Conservation (phyloP, 2,888 invertebrate species). For the Rotaria socialis region DNA sequence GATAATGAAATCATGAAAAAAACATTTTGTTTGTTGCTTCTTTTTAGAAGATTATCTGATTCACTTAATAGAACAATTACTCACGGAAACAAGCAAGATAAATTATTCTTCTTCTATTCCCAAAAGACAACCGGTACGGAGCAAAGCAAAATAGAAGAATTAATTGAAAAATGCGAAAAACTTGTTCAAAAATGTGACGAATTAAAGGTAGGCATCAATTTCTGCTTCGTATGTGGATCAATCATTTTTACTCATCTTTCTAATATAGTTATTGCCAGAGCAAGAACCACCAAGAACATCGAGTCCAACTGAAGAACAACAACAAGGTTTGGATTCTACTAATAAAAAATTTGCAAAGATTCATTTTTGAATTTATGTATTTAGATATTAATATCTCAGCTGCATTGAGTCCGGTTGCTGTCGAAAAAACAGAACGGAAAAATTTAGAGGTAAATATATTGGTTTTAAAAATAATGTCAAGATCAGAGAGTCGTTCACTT, state of each 20-base stretch:
- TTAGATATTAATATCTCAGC: not conserved
- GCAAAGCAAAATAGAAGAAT: not conserved
- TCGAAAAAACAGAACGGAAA: not conserved
- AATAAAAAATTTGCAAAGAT: not conserved
- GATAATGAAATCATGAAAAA: not conserved
- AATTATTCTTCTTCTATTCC: not conserved
- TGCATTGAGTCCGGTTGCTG: not conserved
- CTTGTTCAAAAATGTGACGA: slow-evolving; percentile 13
- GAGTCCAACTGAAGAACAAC: not conserved
- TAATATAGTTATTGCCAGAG: not conserved
- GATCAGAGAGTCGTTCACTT: no score
- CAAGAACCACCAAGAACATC: slow-evolving; percentile 23
- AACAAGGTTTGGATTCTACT: not conserved
- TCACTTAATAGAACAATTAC: not conserved
- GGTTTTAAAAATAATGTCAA: no score
- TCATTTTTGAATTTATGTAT: not conserved
- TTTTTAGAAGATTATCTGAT: not conserved
- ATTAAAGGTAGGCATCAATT: not conserved
- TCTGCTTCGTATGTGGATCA: no score
- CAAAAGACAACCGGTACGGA: not conserved
- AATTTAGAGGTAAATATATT: not conserved
- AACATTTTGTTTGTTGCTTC: no score
- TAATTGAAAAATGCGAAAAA: not conserved
- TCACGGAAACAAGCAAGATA: not conserved
- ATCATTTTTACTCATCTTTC: not conserved